Evolutionary conservation across 2,888 invertebrate species (phyloP).

Genomic region (Leptothorax acervorum): DNA sequence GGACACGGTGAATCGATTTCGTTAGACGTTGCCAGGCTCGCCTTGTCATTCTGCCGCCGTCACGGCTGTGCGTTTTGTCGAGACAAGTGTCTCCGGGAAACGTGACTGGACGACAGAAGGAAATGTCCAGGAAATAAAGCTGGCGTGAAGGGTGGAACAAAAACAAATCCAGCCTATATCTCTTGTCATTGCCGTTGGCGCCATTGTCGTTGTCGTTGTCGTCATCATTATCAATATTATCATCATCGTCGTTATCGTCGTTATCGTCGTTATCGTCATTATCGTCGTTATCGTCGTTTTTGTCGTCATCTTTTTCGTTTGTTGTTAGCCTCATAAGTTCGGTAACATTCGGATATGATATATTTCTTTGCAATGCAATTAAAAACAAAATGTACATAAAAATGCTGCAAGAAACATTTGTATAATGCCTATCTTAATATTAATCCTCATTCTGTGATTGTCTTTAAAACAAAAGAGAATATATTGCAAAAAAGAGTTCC

Average conservation of each 20-base stretch:
- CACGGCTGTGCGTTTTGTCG: conserved; percentile 62
- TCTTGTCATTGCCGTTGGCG: not conserved
- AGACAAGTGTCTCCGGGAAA: conserved; percentile 67
- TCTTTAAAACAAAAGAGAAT: no score
- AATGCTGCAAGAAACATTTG: not conserved
- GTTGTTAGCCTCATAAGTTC: not conserved
- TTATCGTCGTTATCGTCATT: not conserved
- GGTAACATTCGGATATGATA: not conserved
- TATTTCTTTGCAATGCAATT: not conserved
- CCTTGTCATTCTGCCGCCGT: conserved; percentile 45
- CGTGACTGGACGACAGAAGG: conserved; percentile 71
- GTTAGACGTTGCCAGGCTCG: conserved; percentile 39
- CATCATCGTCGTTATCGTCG: not conserved
- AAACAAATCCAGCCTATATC: conserved; percentile 35
- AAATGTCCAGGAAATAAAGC: conserved; percentile 65
- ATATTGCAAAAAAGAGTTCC: no score
- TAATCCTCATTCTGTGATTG: no score
- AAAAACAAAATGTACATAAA: not conserved
- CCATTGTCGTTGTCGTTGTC: not conserved
- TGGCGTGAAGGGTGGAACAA: conserved; percentile 29
- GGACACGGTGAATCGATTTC: conserved; percentile 44
- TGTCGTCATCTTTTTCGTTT: not conserved
- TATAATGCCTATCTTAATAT: not conserved
- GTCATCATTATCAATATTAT: not conserved
- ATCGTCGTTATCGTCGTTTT: not conserved